These are phyloP conservation scores for Epinotia ramella DNA, from an alignment of 2,888 invertebrate species.

Conservation along the genomic window DNA sequence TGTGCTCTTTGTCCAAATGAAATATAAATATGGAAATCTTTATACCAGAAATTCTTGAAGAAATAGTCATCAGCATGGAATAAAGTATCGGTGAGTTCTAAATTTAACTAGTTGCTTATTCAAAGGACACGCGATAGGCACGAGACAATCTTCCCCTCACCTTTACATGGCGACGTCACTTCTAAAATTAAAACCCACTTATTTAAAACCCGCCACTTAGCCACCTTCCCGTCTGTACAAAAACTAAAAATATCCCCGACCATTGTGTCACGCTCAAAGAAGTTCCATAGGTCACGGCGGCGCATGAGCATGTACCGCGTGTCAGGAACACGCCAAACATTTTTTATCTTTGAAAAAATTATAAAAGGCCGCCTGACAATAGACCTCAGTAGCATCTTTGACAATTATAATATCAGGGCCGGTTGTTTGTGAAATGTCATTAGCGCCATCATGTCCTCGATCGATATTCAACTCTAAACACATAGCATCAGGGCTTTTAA, in stretches of 20 bases:
- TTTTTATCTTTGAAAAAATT: slow-evolving; percentile 84
- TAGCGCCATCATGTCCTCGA: slow-evolving; percentile 57
- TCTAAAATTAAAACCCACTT: slow-evolving; percentile 84
- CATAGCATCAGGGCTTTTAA: slow-evolving; percentile 60
- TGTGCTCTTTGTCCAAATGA: slow-evolving; percentile 58
- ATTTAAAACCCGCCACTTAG: slow-evolving; percentile 83
- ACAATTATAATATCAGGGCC: slow-evolving; percentile 82
- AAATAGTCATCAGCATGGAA: slow-evolving; percentile 37
- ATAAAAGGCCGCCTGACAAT: slow-evolving; percentile 83
- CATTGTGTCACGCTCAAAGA: slow-evolving; percentile 83
- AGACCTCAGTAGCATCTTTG: slow-evolving; percentile 84
- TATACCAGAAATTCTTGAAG: slow-evolving; percentile 35
- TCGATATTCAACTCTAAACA: slow-evolving; percentile 66
- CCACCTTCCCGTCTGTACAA: slow-evolving; percentile 81
- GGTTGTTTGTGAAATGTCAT: slow-evolving; percentile 60
- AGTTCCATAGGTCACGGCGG: slow-evolving; percentile 84
- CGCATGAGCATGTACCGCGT: slow-evolving; percentile 79
- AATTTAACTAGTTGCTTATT: slow-evolving; percentile 64
- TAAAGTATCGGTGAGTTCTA: slow-evolving; percentile 50
- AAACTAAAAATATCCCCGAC: slow-evolving; percentile 82
- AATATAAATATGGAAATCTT: slow-evolving; percentile 57
- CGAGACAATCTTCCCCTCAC: slow-evolving; percentile 81
- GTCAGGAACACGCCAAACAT: slow-evolving; percentile 84
- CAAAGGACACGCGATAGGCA: slow-evolving; percentile 78
- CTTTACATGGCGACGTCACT: slow-evolving; percentile 72